Base-by-base conservation (phyloP, 1,140 invertebrate species). In the Scaptomyza graminum region DNA sequence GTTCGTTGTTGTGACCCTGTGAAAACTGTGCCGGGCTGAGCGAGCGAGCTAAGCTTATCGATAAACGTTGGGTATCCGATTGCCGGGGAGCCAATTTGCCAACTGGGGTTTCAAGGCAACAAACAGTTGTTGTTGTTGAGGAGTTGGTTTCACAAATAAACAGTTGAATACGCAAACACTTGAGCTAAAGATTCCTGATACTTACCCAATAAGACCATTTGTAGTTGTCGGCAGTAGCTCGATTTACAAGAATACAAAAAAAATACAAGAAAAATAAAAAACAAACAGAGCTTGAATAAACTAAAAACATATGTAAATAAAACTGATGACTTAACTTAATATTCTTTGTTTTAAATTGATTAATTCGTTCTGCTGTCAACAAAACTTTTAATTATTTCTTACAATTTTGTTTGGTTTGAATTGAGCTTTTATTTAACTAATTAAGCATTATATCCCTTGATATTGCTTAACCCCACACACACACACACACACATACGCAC, bases 401-500 rank as follows among this genome's bases (percentile, higher is more conserved):
- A 6, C 5, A 7, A n/a, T 28, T 31, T 15, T 12, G 22, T n/a
- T 25, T 22, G 2, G 9, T n/a, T 8, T 28, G 11, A 18, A 22
- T n/a, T 16, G 47, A 28, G 49, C 47, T 6, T 18, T 63, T 44
- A 63, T 52, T 52, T 34, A 52, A 63, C 49, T 44, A 63, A 63
- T 63, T 63, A 63, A 44, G 49, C 60, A 16, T 39, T 31, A 43
- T 31, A 43, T 62, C 37, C 34, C 47, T 28, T 63, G 31, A 41
- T 31, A 15, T 28, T 50, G 49, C 25, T n/a, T 50, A 28, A 28
- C 22, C 28, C 28, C 5, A 13, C n/a, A 15, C 25, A 47, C 37
- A n/a, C 8, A 12, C 11, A 12, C 37, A 25, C 12, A 13, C 25
- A 47, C 37, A 25, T 11, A 49, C 11, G 4, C 46, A 28, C 6